phyloP scores from a whole-genome alignment of 1,140 invertebrate species.

The Eupristina koningsbergeri region DNA sequence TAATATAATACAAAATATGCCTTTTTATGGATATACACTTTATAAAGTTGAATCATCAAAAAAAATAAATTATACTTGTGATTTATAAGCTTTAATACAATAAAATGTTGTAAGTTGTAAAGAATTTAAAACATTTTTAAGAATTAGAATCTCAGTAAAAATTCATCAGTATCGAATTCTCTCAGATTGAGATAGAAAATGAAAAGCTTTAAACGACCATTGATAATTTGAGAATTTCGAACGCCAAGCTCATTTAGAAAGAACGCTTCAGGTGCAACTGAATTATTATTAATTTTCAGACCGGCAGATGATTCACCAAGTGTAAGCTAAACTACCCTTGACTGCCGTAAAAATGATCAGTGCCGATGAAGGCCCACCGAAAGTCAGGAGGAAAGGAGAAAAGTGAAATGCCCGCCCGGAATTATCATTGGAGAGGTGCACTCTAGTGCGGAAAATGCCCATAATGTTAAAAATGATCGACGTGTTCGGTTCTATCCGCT shows the following conservation, averaged over 20 bases:
- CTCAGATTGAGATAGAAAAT: neutral
- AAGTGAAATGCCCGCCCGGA: neutral
- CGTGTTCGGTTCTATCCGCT: conserved; percentile 70
- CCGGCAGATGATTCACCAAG: neutral
- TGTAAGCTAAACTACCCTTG: neutral
- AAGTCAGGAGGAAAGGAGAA: neutral
- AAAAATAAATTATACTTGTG: too few species aligned
- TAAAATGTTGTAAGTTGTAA: too few species aligned
- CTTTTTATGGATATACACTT: too few species aligned
- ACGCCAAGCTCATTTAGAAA: too few species aligned
- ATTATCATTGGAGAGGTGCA: neutral
- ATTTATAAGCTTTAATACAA: too few species aligned
- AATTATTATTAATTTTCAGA: neutral
- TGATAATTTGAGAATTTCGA: too few species aligned
- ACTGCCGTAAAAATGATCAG: neutral
- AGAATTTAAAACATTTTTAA: too few species aligned
- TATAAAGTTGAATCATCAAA: too few species aligned
- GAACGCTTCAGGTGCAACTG: neutral
- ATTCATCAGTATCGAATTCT: neutral
- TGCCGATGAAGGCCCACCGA: too few species aligned
- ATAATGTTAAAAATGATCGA: conserved; percentile 73
- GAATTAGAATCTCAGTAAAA: too few species aligned
- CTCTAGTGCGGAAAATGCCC: conserved; percentile 59
- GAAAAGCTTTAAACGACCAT: neutral
- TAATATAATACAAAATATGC: too few species aligned